Percentiles rank a stretch among this genome's conserved stretches.
These are phyloP conservation scores for Oscheius sp. DNA, from an alignment of 2,888 invertebrate genomes.

Conservation along the genomic window DNA sequence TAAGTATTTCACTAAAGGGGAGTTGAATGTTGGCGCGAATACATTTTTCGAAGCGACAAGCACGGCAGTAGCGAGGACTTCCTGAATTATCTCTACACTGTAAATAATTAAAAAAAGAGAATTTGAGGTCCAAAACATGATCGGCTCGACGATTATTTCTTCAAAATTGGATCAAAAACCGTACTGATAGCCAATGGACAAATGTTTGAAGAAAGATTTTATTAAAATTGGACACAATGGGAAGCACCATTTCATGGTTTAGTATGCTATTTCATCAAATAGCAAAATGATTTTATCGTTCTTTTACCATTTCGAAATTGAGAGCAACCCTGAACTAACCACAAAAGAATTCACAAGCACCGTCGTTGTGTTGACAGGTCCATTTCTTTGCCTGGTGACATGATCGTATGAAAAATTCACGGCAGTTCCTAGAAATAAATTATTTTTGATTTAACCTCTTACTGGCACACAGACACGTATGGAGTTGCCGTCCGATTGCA, in stretches of 20 bases:
- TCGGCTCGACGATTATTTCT: too few relatives aligned
- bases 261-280: too few relatives aligned
- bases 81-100: too few relatives aligned
- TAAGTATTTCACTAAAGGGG: background rate
- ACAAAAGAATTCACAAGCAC: background rate
- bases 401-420: background rate
- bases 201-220: too few relatives aligned
- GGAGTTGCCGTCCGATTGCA: background rate
- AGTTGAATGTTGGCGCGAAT: background rate
- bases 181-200: too few relatives aligned
- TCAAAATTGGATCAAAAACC: too few relatives aligned
- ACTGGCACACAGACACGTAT: background rate
- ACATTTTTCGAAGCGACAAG: background rate
- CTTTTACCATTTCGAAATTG: too few relatives aligned
- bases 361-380: background rate
- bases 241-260: too few relatives aligned
- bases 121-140: too few relatives aligned
- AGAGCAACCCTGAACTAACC: background rate
- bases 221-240: too few relatives aligned
- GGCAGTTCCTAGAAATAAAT: background rate
- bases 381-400: background rate
- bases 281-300: too few relatives aligned
- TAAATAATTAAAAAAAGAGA: too few relatives aligned
- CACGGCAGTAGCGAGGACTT: background rate
- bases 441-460: background rate